Conservation (phyloP, 2,888 invertebrate species). For the Lapara coniferarum region DNA sequence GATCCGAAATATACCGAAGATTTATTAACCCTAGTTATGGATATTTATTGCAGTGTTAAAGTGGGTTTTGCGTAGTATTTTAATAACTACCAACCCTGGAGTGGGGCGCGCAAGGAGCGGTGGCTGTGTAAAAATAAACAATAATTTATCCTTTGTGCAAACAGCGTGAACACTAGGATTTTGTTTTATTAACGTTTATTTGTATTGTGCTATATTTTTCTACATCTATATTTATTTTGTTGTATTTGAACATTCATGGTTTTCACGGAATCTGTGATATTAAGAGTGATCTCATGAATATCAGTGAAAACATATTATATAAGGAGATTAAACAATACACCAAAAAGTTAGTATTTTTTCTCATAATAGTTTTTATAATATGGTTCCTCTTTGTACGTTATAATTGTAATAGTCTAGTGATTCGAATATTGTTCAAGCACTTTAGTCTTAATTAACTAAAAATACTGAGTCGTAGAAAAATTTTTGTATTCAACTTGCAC, state of each 20-base stretch:
- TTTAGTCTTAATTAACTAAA: too few species aligned
- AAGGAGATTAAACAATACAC: too few species aligned
- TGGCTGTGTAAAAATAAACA: slow-evolving; percentile 7
- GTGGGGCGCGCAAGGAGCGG: neutral
- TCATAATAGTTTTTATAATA: too few species aligned
- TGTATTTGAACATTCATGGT: neutral
- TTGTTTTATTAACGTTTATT: slow-evolving; percentile 6
- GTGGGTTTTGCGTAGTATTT: neutral
- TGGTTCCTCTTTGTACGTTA: too few species aligned
- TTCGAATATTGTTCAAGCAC: too few species aligned
- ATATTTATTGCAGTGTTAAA: neutral
- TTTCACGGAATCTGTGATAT: neutral
- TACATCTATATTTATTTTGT: neutral
- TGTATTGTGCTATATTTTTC: neutral
- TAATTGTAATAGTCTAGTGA: too few species aligned
- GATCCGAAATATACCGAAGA: neutral
- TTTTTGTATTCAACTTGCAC: too few species aligned
- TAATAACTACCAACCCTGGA: neutral
- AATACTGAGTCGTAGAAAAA: too few species aligned
- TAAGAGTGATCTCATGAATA: neutral
- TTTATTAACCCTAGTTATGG: neutral
- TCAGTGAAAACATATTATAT: too few species aligned
- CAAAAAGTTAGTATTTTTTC: too few species aligned
- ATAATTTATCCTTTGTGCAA: slow-evolving; percentile 8
- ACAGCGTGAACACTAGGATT: slow-evolving; percentile 6